phyloP scores from a whole-genome alignment of 2,888 invertebrate genomes.

The Drosophila prolongata region DNA sequence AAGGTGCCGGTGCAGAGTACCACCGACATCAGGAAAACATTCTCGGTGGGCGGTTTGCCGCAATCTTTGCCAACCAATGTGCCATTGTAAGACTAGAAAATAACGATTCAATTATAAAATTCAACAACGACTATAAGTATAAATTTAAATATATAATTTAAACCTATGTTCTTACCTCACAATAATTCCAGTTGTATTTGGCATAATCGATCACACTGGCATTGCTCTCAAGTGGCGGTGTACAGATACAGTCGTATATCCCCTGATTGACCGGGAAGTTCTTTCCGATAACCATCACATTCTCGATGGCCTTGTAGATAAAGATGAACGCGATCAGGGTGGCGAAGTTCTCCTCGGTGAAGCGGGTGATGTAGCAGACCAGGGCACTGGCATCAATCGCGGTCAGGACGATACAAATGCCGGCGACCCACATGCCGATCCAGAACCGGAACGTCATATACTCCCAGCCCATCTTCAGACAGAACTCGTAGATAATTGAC shows the following conservation, averaged over 20 bases:
- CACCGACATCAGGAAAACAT: constrained; percentile 97
- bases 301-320: constrained; percentile 98
- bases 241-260: constrained; percentile 89
- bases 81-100: constrained; percentile 89
- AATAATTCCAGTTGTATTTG: constrained; percentile 87
- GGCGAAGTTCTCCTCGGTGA: constrained; percentile 99
- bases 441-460: constrained; percentile 97
- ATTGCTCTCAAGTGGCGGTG: constrained; percentile 85
- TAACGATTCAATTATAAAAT: not conserved
- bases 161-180: constrained; percentile 89
- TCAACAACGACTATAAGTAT: no score
- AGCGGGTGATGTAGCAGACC: constrained; percentile 98
- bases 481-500: constrained; percentile 98
- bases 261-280: constrained; percentile 90
- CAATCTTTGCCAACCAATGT: constrained; percentile 91
- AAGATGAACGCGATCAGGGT: constrained; percentile 99
- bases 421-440: constrained; percentile 97
- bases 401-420: constrained; percentile 93
- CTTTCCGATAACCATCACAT: constrained; percentile 94
- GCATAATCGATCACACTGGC: constrained; percentile 86
- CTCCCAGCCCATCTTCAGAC: constrained; percentile 92
- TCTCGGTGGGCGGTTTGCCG: constrained; percentile 88
- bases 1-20: constrained; percentile 97
- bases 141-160: no score
- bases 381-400: constrained; percentile 98